Base-by-base conservation (phyloP, 1,140 invertebrate species). In the Phymastichus coffea region DNA sequence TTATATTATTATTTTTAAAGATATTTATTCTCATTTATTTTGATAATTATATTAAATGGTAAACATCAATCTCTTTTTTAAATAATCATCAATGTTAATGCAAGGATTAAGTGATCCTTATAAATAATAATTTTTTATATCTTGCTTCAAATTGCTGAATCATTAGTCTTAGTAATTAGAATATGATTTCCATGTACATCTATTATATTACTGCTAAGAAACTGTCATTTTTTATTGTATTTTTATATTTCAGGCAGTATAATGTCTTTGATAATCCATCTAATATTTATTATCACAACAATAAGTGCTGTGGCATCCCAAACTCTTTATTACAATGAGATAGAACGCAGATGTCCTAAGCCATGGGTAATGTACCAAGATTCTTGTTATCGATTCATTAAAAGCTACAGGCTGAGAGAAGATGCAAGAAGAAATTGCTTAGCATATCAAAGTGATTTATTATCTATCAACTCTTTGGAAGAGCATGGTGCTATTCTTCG, bases 331-430 rank as follows among this genome's bases (percentile, higher is more conserved):
- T 71, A 74, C 48, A 70, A 63, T 7, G 68, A 78, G 12, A 9
- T 47, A 28, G 49, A 70, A 23, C 81, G 84, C 53, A 76, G 79
- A 60, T 96, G 94, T 78, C 93, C 93, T 1, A 86, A 88, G 47
- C 83, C 92, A 73, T 96, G 93, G 93, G 78, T 88, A 22, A 82
- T 82, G 14, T 92, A 84, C 70, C 82, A 87, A 62, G 83, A 88
- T 44, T 87, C 87, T 0, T 96, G 94, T 78, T 95, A 94, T 74
- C 84, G 91, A 41, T 95, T 95, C 70, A 90, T 93, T 2, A 90
- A 92, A 66, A 94, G 91, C 22, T 92, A 88, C 46, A 86, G 88
- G 55, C 84, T 85, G 22, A 84, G 91, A 68, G 86, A 88, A 57
- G 91, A 93, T 67, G 92, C 93, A 3, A 83, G 86, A 63, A 85